Evolutionary conservation across 1,140 invertebrate genomes (phyloP).

Genomic region (Camponotus pennsylvanicus): DNA sequence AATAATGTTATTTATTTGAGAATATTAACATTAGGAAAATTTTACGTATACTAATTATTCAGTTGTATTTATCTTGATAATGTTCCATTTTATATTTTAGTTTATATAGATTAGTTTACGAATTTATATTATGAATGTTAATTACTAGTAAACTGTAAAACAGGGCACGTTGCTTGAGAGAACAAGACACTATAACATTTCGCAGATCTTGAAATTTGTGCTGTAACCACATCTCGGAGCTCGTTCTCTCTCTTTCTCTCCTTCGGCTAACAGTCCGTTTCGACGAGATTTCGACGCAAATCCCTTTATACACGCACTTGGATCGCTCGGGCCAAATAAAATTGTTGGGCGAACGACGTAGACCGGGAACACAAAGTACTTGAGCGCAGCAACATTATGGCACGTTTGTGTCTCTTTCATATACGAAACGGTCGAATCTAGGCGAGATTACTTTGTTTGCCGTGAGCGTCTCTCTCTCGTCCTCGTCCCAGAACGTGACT

Average conservation of each 20-base stretch:
- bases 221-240: slow-evolving; percentile 12
- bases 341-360: slow-evolving; percentile 57
- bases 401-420: slow-evolving; percentile 56
- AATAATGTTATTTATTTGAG: background rate
- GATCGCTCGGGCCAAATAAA: slow-evolving; percentile 59
- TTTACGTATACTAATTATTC: background rate
- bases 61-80: background rate
- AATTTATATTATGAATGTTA: slow-evolving; percentile 25
- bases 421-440: slow-evolving; percentile 62
- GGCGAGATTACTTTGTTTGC: slow-evolving; percentile 71
- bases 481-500: slow-evolving; percentile 63
- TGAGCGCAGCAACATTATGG: slow-evolving; percentile 48
- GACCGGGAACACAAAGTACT: slow-evolving; percentile 33
- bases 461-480: slow-evolving; percentile 35
- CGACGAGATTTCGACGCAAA: slow-evolving; percentile 50
- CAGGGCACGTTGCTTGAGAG: background rate
- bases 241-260: background rate
- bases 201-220: slow-evolving; percentile 19
- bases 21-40: background rate
- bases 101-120: background rate
- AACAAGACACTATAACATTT: background rate
- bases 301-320: slow-evolving; percentile 55
- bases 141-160: slow-evolving; percentile 11
- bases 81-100: too few species aligned
- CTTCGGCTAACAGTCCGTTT: slow-evolving; percentile 37